These are phyloP conservation scores for Saccostrea cuccullata DNA, from an alignment of 1,140 invertebrate genomes.

Conservation along the genomic window DNA sequence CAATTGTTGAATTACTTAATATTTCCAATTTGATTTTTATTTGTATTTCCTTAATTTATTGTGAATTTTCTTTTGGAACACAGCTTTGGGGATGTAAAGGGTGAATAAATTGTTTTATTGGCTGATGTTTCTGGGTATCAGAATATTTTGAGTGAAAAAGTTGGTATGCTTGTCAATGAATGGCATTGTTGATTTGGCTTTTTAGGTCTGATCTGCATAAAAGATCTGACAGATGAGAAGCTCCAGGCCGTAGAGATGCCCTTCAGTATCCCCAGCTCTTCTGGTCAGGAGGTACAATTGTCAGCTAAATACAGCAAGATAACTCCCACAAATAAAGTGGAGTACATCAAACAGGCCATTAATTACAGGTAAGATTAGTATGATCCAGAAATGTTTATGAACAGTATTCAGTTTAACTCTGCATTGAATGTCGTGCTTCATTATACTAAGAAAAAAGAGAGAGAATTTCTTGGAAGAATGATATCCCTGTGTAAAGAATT, in stretches of 20 bases:
- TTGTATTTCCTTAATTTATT: too few species aligned
- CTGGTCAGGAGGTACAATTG: too few species aligned
- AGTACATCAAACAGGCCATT: conserved; percentile 93
- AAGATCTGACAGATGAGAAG: conserved; percentile 80
- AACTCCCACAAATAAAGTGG: conserved; percentile 91
- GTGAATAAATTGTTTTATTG: not conserved
- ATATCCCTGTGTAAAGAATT: too few species aligned
- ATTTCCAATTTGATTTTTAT: too few species aligned
- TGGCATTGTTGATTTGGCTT: not conserved
- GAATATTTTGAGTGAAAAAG: not conserved
- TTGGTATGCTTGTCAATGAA: not conserved
- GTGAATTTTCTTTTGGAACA: not conserved
- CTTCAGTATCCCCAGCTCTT: too few species aligned
- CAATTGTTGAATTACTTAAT: not conserved
- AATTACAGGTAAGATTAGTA: conserved; percentile 87
- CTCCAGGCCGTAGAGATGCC: too few species aligned
- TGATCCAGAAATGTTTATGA: too few species aligned
- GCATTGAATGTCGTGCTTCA: too few species aligned
- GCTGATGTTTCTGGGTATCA: not conserved
- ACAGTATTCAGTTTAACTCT: too few species aligned
- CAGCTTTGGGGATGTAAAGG: not conserved
- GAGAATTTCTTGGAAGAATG: too few species aligned
- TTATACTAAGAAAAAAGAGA: too few species aligned
- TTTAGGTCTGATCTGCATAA: conserved; percentile 89
- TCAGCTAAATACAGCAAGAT: conserved; percentile 86